Evolutionary conservation across 2,797 vertebrate species (phyloP).

Genomic region (Pelobates cultripes): DNA sequence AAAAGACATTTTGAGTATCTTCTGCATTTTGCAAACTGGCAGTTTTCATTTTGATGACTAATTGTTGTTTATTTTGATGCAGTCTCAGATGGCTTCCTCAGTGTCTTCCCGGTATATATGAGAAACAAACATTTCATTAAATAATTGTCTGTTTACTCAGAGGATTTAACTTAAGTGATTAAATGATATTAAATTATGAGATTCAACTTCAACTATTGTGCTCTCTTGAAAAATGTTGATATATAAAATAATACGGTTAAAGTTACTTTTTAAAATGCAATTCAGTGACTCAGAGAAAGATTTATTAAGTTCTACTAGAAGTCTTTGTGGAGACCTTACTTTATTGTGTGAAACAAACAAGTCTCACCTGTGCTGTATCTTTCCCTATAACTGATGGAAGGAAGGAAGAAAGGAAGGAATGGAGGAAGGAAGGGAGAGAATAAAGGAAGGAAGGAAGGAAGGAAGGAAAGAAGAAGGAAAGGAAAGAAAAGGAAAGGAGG

Average conservation of each 20-base stretch:
- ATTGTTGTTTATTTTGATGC: conserved; percentile 55
- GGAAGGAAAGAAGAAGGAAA: too few species aligned
- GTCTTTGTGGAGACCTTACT: too few species aligned
- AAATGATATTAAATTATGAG: neutral
- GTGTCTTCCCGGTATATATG: conserved; percentile 5
- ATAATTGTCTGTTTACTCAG: conserved; percentile 26
- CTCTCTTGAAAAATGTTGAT: neutral
- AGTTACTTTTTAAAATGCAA: too few species aligned
- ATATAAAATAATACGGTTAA: neutral
- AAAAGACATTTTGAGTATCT: conserved; percentile 16
- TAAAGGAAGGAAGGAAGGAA: too few species aligned
- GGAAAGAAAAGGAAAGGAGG: too few species aligned
- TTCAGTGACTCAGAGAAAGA: too few species aligned
- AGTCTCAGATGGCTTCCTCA: conserved; percentile 32
- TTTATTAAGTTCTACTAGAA: too few species aligned
- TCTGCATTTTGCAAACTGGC: conserved; percentile 47
- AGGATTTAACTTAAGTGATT: conserved; percentile 22
- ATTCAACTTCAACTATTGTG: neutral
- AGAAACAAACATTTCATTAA: conserved; percentile 42
- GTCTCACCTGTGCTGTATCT: too few species aligned
- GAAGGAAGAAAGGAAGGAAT: too few species aligned
- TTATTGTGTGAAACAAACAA: too few species aligned
- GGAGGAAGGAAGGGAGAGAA: too few species aligned
- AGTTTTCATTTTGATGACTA: conserved; percentile 55
- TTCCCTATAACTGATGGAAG: too few species aligned